These are phyloP conservation scores for Trichopoda pennipes DNA, from an alignment of 2,888 invertebrate species.

Conservation along the genomic window DNA sequence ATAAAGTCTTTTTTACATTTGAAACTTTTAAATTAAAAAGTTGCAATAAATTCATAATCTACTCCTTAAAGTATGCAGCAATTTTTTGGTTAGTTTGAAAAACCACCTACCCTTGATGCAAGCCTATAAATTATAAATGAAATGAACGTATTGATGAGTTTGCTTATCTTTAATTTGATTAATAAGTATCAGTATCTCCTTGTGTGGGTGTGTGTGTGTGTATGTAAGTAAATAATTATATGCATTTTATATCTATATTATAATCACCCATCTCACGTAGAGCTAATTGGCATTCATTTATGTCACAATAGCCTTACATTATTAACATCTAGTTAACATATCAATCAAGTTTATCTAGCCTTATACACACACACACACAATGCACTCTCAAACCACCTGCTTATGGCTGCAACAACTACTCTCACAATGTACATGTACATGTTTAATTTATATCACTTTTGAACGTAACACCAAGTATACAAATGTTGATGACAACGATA, in stretches of 20 bases:
- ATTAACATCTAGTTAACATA: constrained; percentile 66
- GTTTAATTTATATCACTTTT: neutral
- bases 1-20: too few species aligned
- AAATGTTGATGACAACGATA: neutral
- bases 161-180: neutral
- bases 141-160: neutral
- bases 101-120: too few species aligned
- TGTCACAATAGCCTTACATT: constrained; percentile 54
- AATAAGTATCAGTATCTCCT: neutral
- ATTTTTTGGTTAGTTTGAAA: neutral
- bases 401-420: neutral
- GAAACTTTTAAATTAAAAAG: too few species aligned
- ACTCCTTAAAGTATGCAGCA: neutral
- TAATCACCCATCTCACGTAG: constrained; percentile 49
- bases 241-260: constrained; percentile 24
- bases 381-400: constrained; percentile 8
- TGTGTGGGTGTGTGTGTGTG: neutral
- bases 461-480: neutral
- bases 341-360: constrained; percentile 47
- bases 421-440: neutral
- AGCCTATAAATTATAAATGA: neutral
- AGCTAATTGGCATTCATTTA: constrained; percentile 64
- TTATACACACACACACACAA: neutral
- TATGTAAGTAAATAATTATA: neutral
- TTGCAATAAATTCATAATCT: neutral